Evolutionary conservation across 2,888 invertebrate genomes (phyloP).

Genomic region (Cryptus armator): DNA sequence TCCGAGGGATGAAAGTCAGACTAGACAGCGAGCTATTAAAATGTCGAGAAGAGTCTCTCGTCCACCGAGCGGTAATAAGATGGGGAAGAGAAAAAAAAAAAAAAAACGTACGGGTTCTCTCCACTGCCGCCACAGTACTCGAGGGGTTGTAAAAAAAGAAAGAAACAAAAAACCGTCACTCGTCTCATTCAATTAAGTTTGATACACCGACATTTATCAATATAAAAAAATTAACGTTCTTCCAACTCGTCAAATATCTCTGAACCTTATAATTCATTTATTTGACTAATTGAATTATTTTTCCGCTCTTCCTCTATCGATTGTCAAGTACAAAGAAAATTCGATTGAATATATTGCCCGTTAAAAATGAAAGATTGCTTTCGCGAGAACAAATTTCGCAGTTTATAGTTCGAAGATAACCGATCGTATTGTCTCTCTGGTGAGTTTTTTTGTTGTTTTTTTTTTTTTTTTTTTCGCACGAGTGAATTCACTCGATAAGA

Average conservation of each 20-base stretch:
- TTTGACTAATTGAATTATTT: neutral
- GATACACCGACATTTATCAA: neutral
- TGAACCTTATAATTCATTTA: neutral
- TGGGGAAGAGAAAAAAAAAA: constrained; percentile 35
- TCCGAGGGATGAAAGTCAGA: constrained; percentile 47
- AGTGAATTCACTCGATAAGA: constrained; percentile 35
- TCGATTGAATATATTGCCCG: neutral
- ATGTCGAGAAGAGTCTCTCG: constrained; percentile 55
- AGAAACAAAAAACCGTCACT: neutral
- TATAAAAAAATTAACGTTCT: neutral
- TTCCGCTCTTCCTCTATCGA: neutral
- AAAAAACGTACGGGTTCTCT: neutral
- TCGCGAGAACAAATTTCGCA: neutral
- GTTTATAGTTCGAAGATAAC: neutral
- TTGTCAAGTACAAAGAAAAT: neutral
- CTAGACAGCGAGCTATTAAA: constrained; percentile 63
- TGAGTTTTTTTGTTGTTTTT: too few relatives aligned
- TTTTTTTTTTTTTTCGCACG: neutral
- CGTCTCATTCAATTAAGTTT: constrained; percentile 12
- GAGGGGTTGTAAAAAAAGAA: neutral
- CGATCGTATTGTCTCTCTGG: neutral
- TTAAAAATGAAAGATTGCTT: neutral
- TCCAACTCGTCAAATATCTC: neutral
- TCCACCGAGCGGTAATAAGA: constrained; percentile 53
- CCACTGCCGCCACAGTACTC: constrained; percentile 19